Evolutionary conservation across 2,797 vertebrate genomes (phyloP).

Genomic region (Pangasius macronema): DNA sequence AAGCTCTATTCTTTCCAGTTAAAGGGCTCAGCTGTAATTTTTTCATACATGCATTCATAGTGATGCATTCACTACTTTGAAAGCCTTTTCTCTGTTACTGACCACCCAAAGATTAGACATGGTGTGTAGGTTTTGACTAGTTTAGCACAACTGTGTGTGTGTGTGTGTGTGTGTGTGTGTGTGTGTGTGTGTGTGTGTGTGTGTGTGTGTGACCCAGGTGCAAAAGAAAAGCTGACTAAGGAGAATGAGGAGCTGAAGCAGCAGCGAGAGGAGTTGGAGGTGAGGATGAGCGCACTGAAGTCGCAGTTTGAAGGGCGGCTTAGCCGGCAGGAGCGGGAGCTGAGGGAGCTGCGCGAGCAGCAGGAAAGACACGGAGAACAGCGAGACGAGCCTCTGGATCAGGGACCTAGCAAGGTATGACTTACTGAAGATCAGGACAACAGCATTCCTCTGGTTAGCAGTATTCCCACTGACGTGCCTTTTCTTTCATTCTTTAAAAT

Average conservation of each 20-base stretch:
- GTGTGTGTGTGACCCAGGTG: slow-evolving; percentile 65
- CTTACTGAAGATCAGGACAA: not conserved
- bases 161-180: not conserved
- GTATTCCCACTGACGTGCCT: not conserved
- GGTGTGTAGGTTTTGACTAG: not conserved
- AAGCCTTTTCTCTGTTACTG: not conserved
- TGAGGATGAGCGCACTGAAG: slow-evolving; percentile 91
- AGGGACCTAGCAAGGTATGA: slow-evolving; percentile 83
- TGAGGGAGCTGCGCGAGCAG: slow-evolving; percentile 85
- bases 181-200: no score
- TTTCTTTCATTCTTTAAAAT: not conserved
- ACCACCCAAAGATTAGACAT: not conserved
- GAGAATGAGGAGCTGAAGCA: slow-evolving; percentile 93
- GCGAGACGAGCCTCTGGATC: slow-evolving; percentile 87
- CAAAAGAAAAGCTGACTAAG: slow-evolving; percentile 87
- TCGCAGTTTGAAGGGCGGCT: slow-evolving; percentile 95
- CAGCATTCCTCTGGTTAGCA: not conserved
- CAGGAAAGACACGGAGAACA: slow-evolving; percentile 83
- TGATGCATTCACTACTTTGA: not conserved
- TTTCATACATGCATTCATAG: no score
- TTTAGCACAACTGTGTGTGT: not conserved
- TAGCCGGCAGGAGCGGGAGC: slow-evolving; percentile 89
- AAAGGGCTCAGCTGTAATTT: not conserved
- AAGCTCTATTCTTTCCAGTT: not conserved
- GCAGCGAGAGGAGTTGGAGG: slow-evolving; percentile 91